A percentile compares a stretch with the other conserved stretches of the same genome.
These are phyloP conservation scores for Chrysogorgia sp. DNA, from an alignment of 92 coral and sea anemone genomes.

Conservation along the genomic window DNA sequence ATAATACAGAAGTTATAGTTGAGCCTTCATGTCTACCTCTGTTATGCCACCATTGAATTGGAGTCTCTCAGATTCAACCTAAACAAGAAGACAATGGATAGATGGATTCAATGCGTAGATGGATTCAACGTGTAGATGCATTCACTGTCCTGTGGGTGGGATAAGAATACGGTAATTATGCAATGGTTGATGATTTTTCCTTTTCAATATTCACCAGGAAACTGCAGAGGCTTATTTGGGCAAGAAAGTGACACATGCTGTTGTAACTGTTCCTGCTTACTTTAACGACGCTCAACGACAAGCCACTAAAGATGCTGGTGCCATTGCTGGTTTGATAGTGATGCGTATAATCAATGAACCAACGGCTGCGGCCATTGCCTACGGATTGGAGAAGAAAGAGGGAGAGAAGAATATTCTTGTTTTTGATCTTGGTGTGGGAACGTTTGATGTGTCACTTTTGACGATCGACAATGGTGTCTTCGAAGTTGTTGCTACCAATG, in stretches of 20 bases:
- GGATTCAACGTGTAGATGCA: neutral
- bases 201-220: constrained; percentile 65
- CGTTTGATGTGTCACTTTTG: constrained; percentile 94
- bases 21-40: too few species aligned
- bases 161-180: neutral
- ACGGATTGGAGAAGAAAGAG: constrained; percentile 96
- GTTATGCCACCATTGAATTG: too few species aligned
- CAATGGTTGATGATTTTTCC: neutral
- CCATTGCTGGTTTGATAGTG: constrained; percentile 87
- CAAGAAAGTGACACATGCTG: constrained; percentile 98
- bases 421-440: constrained; percentile 98
- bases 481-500: constrained; percentile 96
- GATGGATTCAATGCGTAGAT: too few species aligned
- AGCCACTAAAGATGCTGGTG: constrained; percentile 97
- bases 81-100: too few species aligned
- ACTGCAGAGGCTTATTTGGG: constrained; percentile 98
- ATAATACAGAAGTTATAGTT: too few species aligned
- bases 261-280: constrained; percentile 98
- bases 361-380: constrained; percentile 98
- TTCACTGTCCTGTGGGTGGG: neutral
- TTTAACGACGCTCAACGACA: constrained; percentile 98
- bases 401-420: constrained; percentile 98
- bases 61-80: too few species aligned
- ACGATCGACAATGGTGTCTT: constrained; percentile 98
- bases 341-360: constrained; percentile 99